These are phyloP conservation scores for Osmoderma eremita DNA, from an alignment of 2,888 invertebrate genomes.

Conservation along the genomic window DNA sequence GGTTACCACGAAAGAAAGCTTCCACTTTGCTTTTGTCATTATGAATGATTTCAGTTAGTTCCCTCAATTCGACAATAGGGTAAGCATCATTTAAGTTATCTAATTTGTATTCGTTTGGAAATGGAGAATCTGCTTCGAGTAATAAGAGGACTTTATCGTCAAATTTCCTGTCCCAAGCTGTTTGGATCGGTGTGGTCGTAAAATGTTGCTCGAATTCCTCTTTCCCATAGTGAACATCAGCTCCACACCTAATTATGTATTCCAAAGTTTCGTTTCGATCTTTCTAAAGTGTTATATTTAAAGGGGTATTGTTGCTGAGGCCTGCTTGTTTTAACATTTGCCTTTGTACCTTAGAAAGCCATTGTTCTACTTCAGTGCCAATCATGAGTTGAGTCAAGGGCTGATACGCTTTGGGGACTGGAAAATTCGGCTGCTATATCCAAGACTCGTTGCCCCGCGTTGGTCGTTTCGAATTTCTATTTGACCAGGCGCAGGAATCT, in stretches of 20 bases:
- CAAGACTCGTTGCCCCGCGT: neutral
- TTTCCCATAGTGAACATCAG: neutral
- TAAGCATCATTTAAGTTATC: neutral
- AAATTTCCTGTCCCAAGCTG: constrained; percentile 9
- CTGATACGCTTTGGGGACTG: neutral
- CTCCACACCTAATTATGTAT: neutral
- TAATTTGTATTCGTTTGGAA: neutral
- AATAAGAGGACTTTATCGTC: neutral
- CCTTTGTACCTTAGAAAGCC: neutral
- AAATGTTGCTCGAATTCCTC: neutral
- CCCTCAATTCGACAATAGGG: neutral
- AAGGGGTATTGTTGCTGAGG: neutral
- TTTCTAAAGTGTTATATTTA: neutral
- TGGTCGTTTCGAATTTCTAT: neutral
- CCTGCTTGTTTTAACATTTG: neutral
- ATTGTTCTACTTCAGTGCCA: neutral
- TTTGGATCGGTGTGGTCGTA: neutral
- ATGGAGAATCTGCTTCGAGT: neutral
- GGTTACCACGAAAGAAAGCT: neutral
- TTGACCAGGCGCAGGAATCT: neutral
- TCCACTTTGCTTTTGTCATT: neutral
- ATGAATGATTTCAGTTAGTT: neutral
- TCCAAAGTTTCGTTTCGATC: neutral
- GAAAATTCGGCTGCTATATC: constrained; percentile 9
- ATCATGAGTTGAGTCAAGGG: neutral